Percentiles rank a stretch among this genome's conserved stretches.
Evolutionary conservation across 2,888 invertebrate species (phyloP).

Genomic region (Heteromyza rotundicornis): DNA sequence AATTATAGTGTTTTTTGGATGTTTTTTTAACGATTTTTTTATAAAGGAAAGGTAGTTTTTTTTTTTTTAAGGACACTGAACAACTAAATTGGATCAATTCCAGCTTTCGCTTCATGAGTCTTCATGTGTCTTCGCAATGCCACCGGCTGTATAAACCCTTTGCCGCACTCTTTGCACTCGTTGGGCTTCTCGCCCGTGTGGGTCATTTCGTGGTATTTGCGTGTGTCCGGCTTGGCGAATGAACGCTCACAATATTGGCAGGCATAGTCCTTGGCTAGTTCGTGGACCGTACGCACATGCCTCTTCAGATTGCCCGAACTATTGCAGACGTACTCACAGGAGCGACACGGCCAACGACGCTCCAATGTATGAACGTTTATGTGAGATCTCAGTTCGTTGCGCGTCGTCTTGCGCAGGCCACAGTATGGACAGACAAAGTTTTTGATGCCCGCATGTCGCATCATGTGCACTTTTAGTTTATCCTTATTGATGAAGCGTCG

Average conservation of each 20-base stretch:
- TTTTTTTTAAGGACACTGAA: too few species aligned
- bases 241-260: constrained; percentile 50
- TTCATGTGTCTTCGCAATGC: constrained; percentile 52
- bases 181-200: constrained; percentile 58
- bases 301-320: constrained; percentile 51
- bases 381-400: constrained; percentile 52
- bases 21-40: too few species aligned
- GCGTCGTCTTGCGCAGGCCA: constrained; percentile 52
- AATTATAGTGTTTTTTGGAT: too few species aligned
- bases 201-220: constrained; percentile 58
- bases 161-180: constrained; percentile 48
- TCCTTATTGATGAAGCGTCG: constrained; percentile 48
- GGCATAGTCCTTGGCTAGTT: constrained; percentile 47
- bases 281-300: constrained; percentile 52
- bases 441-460: constrained; percentile 57
- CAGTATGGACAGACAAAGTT: constrained; percentile 54
- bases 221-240: constrained; percentile 54
- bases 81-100: too few species aligned
- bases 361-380: constrained; percentile 57
- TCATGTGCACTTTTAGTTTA: constrained; percentile 52
- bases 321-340: constrained; percentile 51
- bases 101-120: too few species aligned
- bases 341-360: constrained; percentile 49
- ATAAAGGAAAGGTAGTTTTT: too few species aligned
- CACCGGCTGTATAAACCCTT: constrained; percentile 49